phyloP scores from a whole-genome alignment of 2,888 invertebrate genomes.

The Lampropteryx suffumata region DNA sequence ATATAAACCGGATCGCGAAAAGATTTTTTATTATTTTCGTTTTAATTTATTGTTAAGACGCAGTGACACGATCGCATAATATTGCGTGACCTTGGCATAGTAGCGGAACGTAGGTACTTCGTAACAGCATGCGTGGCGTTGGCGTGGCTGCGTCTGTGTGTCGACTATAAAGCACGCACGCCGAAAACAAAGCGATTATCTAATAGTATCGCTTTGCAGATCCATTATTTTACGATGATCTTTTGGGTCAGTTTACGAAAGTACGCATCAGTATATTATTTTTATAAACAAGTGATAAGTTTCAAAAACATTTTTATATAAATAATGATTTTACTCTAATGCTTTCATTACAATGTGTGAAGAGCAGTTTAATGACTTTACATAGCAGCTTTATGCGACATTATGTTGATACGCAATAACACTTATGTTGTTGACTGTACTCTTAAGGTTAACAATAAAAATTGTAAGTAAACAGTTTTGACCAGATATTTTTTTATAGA shows the following conservation, averaged over 20 bases:
- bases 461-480: too few relatives aligned
- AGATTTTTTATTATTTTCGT: conserved; percentile 42
- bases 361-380: too few relatives aligned
- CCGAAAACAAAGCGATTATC: conserved; percentile 39
- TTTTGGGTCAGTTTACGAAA: neutral
- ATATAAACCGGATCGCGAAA: conserved; percentile 24
- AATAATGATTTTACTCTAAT: too few relatives aligned
- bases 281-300: neutral
- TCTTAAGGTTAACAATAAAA: neutral
- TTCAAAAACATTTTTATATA: too few relatives aligned
- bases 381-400: neutral
- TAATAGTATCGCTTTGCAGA: conserved; percentile 33
- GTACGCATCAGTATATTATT: neutral
- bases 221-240: conserved; percentile 32
- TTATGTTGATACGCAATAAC: conserved; percentile 16
- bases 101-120: conserved; percentile 41
- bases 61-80: conserved; percentile 58
- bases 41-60: conserved; percentile 53
- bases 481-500: too few relatives aligned
- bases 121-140: conserved; percentile 39
- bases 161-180: conserved; percentile 23
- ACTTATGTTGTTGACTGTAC: conserved; percentile 13
- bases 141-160: conserved; percentile 37
- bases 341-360: too few relatives aligned
- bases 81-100: conserved; percentile 66